These are phyloP conservation scores for Phylloscopus trochiloides DNA, from an alignment of 2,113 vertebrate genomes.

Conservation along the genomic window DNA sequence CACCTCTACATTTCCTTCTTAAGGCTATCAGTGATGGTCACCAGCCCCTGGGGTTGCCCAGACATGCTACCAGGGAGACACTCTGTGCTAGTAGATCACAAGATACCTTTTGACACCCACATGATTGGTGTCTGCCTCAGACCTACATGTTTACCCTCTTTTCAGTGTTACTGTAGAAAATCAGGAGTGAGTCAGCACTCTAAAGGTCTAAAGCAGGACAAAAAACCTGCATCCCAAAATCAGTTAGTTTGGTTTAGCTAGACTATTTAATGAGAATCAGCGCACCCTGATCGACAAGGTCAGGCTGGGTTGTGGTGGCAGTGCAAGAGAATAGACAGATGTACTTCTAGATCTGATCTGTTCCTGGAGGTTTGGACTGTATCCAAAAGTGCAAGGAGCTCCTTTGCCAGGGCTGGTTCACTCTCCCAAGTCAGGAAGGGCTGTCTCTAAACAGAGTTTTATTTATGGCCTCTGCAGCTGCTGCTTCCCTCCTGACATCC, in stretches of 20 bases:
- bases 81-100: neutral
- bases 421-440: neutral
- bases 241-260: neutral
- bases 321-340: neutral
- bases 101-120: neutral
- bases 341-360: neutral
- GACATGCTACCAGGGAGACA: neutral
- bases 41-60: neutral
- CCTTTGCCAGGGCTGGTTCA: accelerated
- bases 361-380: neutral
- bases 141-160: neutral
- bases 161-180: neutral
- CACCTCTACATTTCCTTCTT: neutral
- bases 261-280: neutral
- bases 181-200: neutral
- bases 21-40: neutral
- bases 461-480: neutral
- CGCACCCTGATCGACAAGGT: neutral
- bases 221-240: neutral
- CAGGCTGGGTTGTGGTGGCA: accelerated
- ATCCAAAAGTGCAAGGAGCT: neutral
- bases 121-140: neutral
- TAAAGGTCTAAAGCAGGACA: neutral
- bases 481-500: neutral
- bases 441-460: neutral